Evolutionary conservation across 2,113 vertebrate species (phyloP).

Genomic region (Tachysurus vachellii): DNA sequence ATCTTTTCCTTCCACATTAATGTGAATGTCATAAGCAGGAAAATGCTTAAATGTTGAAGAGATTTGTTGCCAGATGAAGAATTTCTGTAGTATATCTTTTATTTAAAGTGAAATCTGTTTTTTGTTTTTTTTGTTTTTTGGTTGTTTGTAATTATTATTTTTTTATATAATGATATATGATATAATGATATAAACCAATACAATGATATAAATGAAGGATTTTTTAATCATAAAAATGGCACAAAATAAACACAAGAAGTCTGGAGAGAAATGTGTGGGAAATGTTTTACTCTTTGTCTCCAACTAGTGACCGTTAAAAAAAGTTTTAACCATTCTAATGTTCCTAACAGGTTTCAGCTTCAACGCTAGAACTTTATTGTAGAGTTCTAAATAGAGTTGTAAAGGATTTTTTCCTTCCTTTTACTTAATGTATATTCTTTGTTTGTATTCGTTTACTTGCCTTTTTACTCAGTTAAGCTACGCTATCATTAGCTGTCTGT

Average conservation of each 20-base stretch:
- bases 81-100: not conserved
- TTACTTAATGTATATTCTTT: not conserved
- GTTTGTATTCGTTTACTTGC: not conserved
- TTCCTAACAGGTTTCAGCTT: not conserved
- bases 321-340: accelerated
- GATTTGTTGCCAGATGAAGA: not conserved
- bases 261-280: not conserved
- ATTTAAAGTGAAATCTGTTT: not conserved
- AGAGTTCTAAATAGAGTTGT: not conserved
- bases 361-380: not conserved
- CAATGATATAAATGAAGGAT: not conserved
- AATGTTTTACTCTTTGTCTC: not conserved
- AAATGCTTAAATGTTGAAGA: not conserved
- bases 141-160: not conserved
- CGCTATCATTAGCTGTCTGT: not conserved
- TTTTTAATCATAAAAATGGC: not conserved
- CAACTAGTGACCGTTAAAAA: not conserved
- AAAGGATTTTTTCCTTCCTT: not conserved
- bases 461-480: not conserved
- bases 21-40: not conserved
- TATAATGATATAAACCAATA: no score
- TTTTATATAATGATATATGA: no score
- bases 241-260: not conserved
- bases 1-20: not conserved
- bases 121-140: not conserved